These are phyloP conservation scores for Danaus chrysippus DNA, from an alignment of 2,888 invertebrate genomes.

Conservation along the genomic window DNA sequence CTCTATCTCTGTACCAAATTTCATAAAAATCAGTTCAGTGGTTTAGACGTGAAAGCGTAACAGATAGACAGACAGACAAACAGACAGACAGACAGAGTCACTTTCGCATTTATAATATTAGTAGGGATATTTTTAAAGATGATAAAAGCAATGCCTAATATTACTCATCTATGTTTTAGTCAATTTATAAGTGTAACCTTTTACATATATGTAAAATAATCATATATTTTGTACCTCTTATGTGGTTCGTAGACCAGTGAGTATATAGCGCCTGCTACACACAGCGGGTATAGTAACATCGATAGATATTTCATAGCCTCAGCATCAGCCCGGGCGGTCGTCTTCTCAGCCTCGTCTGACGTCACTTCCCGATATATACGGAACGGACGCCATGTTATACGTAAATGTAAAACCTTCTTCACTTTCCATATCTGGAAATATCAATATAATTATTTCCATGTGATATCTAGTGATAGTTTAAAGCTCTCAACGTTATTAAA, in stretches of 20 bases:
- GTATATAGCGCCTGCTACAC: constrained; percentile 92
- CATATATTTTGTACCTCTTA: constrained; percentile 82
- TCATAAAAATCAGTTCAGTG: no score
- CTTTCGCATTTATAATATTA: no score
- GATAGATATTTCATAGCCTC: constrained; percentile 96
- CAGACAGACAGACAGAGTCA: no score
- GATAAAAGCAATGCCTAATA: no score
- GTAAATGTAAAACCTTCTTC: constrained; percentile 92
- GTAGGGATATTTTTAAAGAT: no score
- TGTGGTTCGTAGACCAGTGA: constrained; percentile 96
- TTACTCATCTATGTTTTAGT: no score
- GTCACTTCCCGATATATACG: constrained; percentile 50
- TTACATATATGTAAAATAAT: not conserved
- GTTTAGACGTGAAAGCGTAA: no score
- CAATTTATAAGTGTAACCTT: no score
- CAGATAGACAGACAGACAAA: no score
- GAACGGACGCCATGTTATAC: constrained; percentile 71
- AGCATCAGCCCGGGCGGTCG: constrained; percentile 92
- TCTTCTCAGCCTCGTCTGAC: constrained; percentile 82
- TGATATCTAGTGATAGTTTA: not conserved
- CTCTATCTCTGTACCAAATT: no score
- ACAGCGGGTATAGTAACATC: constrained; percentile 93
- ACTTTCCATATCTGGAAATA: constrained; percentile 93
- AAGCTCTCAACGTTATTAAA: not conserved
- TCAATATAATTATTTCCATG: not conserved